Base-by-base conservation (phyloP, 2,888 invertebrate genomes). In the Lamellibrachia columna region DNA sequence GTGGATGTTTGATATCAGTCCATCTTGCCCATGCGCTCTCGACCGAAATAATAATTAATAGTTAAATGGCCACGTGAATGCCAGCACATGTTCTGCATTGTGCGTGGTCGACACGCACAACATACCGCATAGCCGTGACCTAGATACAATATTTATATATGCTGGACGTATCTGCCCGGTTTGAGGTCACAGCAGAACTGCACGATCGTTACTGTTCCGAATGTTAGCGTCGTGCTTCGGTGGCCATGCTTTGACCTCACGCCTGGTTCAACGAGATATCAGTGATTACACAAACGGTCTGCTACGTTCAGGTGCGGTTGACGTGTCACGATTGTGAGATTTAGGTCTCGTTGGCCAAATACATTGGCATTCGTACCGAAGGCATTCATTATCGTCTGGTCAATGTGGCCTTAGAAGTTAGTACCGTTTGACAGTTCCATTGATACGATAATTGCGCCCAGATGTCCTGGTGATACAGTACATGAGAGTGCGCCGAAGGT, bases 371-470 rank as follows among this genome's bases (percentile, higher is more conserved):
- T 22, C n/a, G 75, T 75, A 22, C 22, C 22, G 75, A 75, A 15
- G 75, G n/a, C n/a, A 75, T 75, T 75, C n/a, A 75, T 75, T 75
- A 75, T 75, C 75, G 22, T 75, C 75, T 75, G 75, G 75, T 75
- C 75, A 75, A 15, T 40, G 40, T 22, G 75, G 75, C 75, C 75
- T 75, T 75, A 40, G 40, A 40, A 40, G 40, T 40, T 40, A 6
- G 75, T 11, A 22, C 22, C 6, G 75, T 75, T 75, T 75, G 75
- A 75, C 75, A 75, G 75, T 22, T 75, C 15, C 22, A 75, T 75
- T 75, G 75, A 75, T 75, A 22, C 75, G 75, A 22, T 75, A 75
- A 75, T 22, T 22, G 75, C 75, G 0, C n/a, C 75, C 75, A 75
- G 75, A 75, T 75, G 75, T 75, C 22, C 75, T 22, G 4, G 15